Conservation (phyloP, 2,113 vertebrate species). For the Brachyhypopomus gauderio region DNA sequence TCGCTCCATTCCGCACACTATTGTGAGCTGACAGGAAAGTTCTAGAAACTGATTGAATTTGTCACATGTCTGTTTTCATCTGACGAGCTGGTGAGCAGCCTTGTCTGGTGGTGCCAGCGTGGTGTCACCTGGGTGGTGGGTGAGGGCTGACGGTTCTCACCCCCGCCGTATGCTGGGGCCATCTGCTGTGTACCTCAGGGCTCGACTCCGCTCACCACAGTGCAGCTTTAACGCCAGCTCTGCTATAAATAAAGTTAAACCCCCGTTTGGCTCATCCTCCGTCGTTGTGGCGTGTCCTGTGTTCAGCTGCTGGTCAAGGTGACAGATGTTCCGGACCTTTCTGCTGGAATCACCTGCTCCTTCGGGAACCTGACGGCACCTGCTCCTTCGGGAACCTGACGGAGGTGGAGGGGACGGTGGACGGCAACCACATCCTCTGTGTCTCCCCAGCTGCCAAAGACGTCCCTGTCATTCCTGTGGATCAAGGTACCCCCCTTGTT, state of each 20-base stretch:
- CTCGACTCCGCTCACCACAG: slow-evolving; percentile 10
- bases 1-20: neutral
- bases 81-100: neutral
- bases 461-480: slow-evolving; percentile 87
- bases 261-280: neutral
- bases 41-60: slow-evolving; percentile 50
- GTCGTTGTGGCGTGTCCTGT: neutral
- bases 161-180: slow-evolving; percentile 32
- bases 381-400: slow-evolving; percentile 97
- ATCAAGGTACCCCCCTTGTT: slow-evolving; percentile 80
- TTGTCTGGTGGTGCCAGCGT: neutral
- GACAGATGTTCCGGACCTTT: slow-evolving; percentile 89
- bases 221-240: neutral
- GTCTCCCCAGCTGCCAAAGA: slow-evolving; percentile 88
- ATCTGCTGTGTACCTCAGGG: slow-evolving; percentile 33
- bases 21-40: slow-evolving; percentile 43
- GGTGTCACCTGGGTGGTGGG: slow-evolving; percentile 28
- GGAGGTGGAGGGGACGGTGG: slow-evolving; percentile 89
- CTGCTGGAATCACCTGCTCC: slow-evolving; percentile 86
- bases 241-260: neutral
- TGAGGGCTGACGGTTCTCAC: slow-evolving; percentile 23
- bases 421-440: slow-evolving; percentile 87
- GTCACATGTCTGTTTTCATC: slow-evolving; percentile 39
- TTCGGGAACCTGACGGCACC: slow-evolving; percentile 91
- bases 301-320: slow-evolving; percentile 89